Evolutionary conservation across 1,140 invertebrate species (phyloP).

Genomic region (Drosophila eugracilis): DNA sequence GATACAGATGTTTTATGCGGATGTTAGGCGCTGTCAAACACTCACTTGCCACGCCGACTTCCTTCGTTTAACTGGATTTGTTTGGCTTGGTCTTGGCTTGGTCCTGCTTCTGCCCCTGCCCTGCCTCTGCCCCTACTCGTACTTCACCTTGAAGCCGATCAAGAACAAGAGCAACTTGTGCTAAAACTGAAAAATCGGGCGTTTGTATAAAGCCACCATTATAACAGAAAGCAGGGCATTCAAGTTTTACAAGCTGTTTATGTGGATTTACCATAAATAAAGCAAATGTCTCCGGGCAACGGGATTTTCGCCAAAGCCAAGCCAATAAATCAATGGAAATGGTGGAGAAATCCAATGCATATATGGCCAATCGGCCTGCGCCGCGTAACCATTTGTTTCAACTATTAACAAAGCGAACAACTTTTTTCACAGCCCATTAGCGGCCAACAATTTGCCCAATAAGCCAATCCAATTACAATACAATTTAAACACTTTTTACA

Average conservation of each 20-base stretch:
- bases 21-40: slow-evolving; percentile 11
- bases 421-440: slow-evolving; percentile 27
- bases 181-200: no score
- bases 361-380: background rate
- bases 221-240: background rate
- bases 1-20: slow-evolving; percentile 18
- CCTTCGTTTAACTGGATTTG: slow-evolving; percentile 18
- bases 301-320: slow-evolving; percentile 1
- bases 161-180: no score
- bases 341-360: background rate
- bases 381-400: slow-evolving; percentile 5
- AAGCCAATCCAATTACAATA: slow-evolving; percentile 21
- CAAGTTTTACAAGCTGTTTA: background rate
- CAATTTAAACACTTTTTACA: background rate
- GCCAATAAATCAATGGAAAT: background rate
- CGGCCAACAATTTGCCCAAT: slow-evolving; percentile 19
- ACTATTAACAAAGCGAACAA: slow-evolving; percentile 4
- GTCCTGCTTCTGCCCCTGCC: background rate
- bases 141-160: no score
- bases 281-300: slow-evolving; percentile 3
- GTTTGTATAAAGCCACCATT: no score
- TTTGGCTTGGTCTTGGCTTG: slow-evolving; percentile 12
- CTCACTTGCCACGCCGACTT: slow-evolving; percentile 2
- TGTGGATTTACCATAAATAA: slow-evolving; percentile 24
- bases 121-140: no score